Evolutionary conservation across 2,888 invertebrate species (phyloP).

Genomic region (Leucophenga montana): DNA sequence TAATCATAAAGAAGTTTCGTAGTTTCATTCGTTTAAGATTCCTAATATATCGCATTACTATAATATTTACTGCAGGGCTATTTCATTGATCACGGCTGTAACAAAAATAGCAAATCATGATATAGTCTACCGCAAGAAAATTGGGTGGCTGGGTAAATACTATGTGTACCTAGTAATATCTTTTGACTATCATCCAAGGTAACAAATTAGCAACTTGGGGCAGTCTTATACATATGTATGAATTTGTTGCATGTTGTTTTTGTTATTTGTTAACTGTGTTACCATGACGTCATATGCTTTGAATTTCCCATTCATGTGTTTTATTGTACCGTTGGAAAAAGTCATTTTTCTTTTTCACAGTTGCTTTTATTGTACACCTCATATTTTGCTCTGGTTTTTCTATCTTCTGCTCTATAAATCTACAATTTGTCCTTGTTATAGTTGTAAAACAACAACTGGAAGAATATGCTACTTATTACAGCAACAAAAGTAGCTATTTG

Average conservation of each 20-base stretch:
- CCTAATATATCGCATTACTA: too few species aligned
- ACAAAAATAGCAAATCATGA: too few species aligned
- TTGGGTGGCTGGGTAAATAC: too few species aligned
- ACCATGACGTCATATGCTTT: neutral
- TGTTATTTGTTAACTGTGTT: neutral
- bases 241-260: neutral
- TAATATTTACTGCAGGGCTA: too few species aligned
- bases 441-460: constrained; percentile 34
- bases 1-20: too few species aligned
- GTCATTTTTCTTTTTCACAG: constrained; percentile 31
- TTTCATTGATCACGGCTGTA: too few species aligned
- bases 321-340: neutral
- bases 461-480: too few species aligned
- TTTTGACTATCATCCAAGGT: neutral
- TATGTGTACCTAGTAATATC: neutral
- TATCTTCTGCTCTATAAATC: constrained; percentile 46
- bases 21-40: too few species aligned
- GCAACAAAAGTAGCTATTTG: too few species aligned
- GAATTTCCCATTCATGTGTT: neutral
- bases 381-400: constrained; percentile 46
- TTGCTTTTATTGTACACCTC: constrained; percentile 24
- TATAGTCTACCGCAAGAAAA: too few species aligned
- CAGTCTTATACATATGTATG: too few species aligned
- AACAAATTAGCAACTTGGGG: neutral
- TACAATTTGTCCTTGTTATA: constrained; percentile 61